Evolutionary conservation across 1,140 invertebrate genomes (phyloP).

Genomic region (Heliothis virescens): DNA sequence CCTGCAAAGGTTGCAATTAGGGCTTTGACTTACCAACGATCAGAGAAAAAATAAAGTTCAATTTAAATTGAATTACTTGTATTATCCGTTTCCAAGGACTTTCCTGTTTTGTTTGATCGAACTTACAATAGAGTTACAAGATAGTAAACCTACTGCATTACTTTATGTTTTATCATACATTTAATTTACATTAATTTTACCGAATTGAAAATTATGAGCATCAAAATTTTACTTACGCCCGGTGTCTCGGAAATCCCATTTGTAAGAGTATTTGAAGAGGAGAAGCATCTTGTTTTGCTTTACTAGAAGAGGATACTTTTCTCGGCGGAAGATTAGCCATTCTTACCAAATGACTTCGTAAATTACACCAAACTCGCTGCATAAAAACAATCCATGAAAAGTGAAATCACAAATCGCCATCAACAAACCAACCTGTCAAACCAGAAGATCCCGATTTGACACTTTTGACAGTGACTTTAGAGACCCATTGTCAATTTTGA

Average conservation of each 20-base stretch:
- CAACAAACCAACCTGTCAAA: conserved; percentile 22
- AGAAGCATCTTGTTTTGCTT: conserved; percentile 91
- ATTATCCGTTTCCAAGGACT: too few species aligned
- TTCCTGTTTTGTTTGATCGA: too few species aligned
- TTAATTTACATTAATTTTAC: too few species aligned
- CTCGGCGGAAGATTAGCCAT: conserved; percentile 78
- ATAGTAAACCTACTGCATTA: too few species aligned
- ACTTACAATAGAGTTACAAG: too few species aligned
- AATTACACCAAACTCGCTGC: conserved; percentile 48
- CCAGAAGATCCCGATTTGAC: background rate
- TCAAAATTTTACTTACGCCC: conserved; percentile 89
- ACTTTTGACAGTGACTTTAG: background rate
- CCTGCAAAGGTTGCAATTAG: conserved; percentile 79
- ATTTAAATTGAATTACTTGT: background rate
- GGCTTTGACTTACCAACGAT: background rate
- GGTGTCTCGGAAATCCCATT: conserved; percentile 94
- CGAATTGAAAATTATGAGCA: background rate
- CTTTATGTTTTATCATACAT: too few species aligned
- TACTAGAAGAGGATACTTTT: conserved; percentile 83
- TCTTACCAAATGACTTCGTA: conserved; percentile 50
- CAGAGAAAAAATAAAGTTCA: background rate
- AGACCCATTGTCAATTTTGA: background rate
- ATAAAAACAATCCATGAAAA: conserved; percentile 51
- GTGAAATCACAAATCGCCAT: background rate
- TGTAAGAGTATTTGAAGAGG: conserved; percentile 93